phyloP scores from a whole-genome alignment of 2,797 vertebrate species.

The Crenuchus spilurus region DNA sequence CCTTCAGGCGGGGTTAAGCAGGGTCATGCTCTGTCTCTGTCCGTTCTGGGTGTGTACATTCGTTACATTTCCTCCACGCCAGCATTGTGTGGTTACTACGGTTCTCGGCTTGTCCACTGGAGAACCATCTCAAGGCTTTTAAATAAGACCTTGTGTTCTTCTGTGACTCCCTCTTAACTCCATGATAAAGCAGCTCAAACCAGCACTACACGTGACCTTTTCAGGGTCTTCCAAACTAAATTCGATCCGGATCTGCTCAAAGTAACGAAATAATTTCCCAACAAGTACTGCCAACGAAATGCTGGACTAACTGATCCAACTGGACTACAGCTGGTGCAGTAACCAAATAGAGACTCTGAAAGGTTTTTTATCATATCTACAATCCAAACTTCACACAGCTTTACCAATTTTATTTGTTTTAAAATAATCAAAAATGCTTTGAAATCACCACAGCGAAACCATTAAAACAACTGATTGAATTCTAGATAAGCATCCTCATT shows the following conservation, averaged over 20 bases:
- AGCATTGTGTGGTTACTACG: neutral
- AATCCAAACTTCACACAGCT: no score
- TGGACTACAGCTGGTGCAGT: no score
- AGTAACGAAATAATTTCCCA: neutral
- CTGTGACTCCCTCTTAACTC: neutral
- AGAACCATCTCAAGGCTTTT: neutral
- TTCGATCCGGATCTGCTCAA: neutral
- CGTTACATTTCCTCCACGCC: neutral
- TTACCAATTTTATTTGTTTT: no score
- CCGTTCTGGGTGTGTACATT: conserved; percentile 3
- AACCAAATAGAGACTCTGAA: no score
- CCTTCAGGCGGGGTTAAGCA: conserved; percentile 76
- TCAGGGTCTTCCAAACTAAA: neutral
- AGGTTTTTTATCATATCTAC: no score
- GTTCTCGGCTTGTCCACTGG: neutral
- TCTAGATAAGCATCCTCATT: no score
- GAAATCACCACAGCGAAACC: no score
- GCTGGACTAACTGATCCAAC: no score
- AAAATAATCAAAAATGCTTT: no score
- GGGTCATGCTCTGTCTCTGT: conserved; percentile 70
- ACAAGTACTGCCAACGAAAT: no score
- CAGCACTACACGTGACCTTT: neutral
- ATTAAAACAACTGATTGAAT: no score
- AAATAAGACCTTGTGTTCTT: neutral
- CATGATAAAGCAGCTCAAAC: neutral